phyloP scores from a whole-genome alignment of 2,113 vertebrate genomes.

The Romanogobio albipinnatus region DNA sequence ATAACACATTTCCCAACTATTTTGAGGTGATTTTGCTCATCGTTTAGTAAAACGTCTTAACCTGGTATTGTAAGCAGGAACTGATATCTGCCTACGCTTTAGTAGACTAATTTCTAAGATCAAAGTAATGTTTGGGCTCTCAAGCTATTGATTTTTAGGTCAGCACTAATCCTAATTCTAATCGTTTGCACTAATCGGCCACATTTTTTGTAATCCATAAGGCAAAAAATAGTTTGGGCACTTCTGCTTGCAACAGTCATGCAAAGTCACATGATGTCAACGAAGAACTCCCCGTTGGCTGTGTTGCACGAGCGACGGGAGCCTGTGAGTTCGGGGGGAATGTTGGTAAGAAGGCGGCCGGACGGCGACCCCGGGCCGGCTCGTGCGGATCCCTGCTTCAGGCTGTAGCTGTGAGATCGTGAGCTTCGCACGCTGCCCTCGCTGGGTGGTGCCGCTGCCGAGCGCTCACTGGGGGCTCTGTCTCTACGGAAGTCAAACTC shows the following conservation, averaged over 20 bases:
- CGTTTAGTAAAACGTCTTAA: background rate
- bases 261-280: conserved; percentile 94
- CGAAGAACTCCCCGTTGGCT: conserved; percentile 97
- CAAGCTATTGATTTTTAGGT: conserved; percentile 2
- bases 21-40: background rate
- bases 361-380: conserved; percentile 86
- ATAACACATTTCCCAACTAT: background rate
- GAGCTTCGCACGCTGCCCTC: conserved; percentile 89
- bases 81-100: conserved; percentile 9
- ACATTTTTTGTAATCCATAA: conserved; percentile 13
- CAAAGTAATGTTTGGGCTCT: conserved; percentile 3
- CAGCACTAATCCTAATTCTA: conserved; percentile 33
- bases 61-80: background rate
- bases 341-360: conserved; percentile 86
- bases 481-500: conserved; percentile 87
- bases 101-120: conserved; percentile 22
- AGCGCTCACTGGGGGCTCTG: conserved; percentile 86
- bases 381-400: conserved; percentile 78
- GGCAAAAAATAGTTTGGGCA: background rate
- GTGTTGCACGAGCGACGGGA: conserved; percentile 98
- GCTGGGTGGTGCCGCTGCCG: conserved; percentile 82
- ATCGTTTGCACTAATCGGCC: conserved; percentile 9
- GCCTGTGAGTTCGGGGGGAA: conserved; percentile 94
- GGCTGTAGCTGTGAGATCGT: conserved; percentile 82
- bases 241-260: conserved; percentile 32